phyloP scores from a whole-genome alignment of 2,797 vertebrate genomes.

The Helarctos malayanus region DNA sequence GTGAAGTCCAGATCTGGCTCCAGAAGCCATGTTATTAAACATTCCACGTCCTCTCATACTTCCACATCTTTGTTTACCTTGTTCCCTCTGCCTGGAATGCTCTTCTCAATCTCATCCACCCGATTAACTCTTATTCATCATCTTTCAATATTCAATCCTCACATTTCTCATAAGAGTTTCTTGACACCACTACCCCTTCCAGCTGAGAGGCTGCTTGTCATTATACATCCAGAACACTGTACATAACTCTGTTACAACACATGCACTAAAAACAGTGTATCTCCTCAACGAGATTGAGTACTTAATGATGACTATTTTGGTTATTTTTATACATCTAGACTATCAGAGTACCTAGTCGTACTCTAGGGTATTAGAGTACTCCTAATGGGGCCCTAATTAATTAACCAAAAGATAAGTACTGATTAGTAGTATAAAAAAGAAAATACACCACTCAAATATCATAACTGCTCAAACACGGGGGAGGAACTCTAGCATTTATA shows the following conservation, averaged over 20 bases:
- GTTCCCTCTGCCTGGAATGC: neutral
- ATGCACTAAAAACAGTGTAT: constrained; percentile 38
- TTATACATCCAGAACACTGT: neutral
- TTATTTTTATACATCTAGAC: constrained; percentile 21
- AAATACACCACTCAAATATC: constrained; percentile 52
- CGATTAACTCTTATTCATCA: constrained; percentile 14
- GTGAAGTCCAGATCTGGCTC: neutral
- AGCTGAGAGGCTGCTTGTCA: neutral
- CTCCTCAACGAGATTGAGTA: constrained; percentile 39
- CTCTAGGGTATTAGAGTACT: neutral
- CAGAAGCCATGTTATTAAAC: constrained; percentile 8
- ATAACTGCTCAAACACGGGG: constrained; percentile 2
- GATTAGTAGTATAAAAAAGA: constrained; percentile 58
- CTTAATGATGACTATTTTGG: constrained; percentile 23
- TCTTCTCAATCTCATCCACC: constrained; percentile 20
- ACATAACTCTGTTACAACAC: neutral
- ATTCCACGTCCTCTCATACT: neutral
- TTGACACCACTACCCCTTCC: neutral
- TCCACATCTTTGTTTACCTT: neutral
- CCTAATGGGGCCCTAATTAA: constrained; percentile 54
- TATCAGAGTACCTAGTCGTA: neutral
- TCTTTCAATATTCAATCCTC: constrained; percentile 28
- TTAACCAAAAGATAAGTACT: constrained; percentile 52
- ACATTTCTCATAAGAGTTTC: constrained; percentile 62
- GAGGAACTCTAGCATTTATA: constrained; percentile 42